Percentiles rank a stretch among this genome's conserved stretches.
These are phyloP conservation scores for Drosophila flavopinicola DNA, from an alignment of 2,888 invertebrate genomes.

Conservation along the genomic window DNA sequence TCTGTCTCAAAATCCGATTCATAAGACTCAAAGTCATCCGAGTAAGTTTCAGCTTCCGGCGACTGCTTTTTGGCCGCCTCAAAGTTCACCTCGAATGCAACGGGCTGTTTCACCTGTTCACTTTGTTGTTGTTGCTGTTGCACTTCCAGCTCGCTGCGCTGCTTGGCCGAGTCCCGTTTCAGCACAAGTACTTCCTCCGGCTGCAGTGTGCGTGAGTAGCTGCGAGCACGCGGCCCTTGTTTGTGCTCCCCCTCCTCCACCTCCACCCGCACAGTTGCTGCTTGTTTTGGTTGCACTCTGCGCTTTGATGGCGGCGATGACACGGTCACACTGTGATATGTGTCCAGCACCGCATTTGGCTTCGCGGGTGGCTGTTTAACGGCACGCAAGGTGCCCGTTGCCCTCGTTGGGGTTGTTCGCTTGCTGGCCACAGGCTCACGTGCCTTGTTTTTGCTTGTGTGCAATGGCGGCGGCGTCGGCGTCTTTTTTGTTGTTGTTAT, in stretches of 20 bases:
- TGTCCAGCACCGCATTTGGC: conserved; percentile 81
- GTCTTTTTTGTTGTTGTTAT: conserved; percentile 33
- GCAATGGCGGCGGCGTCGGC: conserved; percentile 21
- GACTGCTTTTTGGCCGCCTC: conserved; percentile 36
- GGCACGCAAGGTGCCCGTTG: conserved; percentile 43
- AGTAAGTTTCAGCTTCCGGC: conserved; percentile 76
- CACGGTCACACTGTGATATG: conserved; percentile 84
- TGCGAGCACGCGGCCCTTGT: conserved; percentile 40
- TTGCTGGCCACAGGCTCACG: conserved; percentile 31
- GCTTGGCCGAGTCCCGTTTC: conserved; percentile 66
- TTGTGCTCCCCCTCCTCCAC: background rate
- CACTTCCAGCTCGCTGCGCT: conserved; percentile 59
- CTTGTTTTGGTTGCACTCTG: conserved; percentile 53
- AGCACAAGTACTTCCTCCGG: conserved; percentile 80
- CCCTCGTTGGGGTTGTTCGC: conserved; percentile 49
- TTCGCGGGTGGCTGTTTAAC: conserved; percentile 56
- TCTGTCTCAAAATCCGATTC: conserved; percentile 86
- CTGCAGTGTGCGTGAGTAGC: conserved; percentile 75
- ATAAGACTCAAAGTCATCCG: conserved; percentile 87
- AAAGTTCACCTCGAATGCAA: conserved; percentile 83
- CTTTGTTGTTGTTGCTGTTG: conserved; percentile 1
- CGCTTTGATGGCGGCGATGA: conserved; percentile 82
- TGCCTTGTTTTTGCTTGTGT: conserved; percentile 41
- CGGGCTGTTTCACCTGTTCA: conserved; percentile 65
- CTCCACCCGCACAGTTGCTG: background rate